Evolutionary conservation across 1,140 invertebrate genomes (phyloP).

Genomic region (Riptortus pedestris): DNA sequence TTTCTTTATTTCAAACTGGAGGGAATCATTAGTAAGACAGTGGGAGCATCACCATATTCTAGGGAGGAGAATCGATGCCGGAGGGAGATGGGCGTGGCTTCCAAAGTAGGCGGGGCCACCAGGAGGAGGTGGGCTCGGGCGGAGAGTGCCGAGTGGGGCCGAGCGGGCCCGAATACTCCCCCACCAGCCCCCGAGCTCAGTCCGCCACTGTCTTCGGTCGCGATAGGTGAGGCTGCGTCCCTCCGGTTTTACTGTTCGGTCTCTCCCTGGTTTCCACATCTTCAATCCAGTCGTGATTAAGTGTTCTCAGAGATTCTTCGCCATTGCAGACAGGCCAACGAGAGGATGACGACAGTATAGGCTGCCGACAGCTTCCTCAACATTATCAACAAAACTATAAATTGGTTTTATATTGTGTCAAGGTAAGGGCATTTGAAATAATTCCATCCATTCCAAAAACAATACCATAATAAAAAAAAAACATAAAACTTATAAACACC

Average conservation of each 20-base stretch:
- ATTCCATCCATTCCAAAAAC: too few species aligned
- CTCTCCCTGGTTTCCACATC: not conserved
- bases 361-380: too few species aligned
- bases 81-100: not conserved
- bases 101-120: too few species aligned
- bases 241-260: not conserved
- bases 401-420: too few species aligned
- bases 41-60: slow-evolving; percentile 13
- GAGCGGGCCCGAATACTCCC: not conserved
- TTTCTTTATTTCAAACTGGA: too few species aligned
- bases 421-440: too few species aligned
- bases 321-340: not conserved
- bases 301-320: not conserved
- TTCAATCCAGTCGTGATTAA: too few species aligned
- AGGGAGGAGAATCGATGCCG: not conserved
- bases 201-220: slow-evolving; percentile 9
- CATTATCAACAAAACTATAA: too few species aligned
- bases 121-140: not conserved
- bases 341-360: not conserved
- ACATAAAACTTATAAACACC: too few species aligned
- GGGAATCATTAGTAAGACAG: slow-evolving; percentile 9
- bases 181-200: not conserved
- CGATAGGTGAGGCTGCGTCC: not conserved
- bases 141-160: not conserved
- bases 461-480: too few species aligned